Evolutionary conservation across 2,888 invertebrate genomes (phyloP).

Genomic region (Silvanus unidentatus): DNA sequence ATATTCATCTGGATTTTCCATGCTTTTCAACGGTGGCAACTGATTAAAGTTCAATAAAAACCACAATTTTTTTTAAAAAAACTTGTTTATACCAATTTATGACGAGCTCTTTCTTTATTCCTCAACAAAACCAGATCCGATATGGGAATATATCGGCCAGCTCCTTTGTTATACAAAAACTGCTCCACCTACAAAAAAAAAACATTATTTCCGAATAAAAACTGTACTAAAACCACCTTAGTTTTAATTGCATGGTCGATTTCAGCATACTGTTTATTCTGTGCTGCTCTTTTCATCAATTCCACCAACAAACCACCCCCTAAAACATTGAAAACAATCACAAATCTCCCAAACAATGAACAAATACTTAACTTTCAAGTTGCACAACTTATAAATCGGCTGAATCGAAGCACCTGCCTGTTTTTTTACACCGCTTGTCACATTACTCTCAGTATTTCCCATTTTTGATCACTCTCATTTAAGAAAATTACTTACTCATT

Average conservation of each 20-base stretch:
- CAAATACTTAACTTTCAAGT: conserved; percentile 68
- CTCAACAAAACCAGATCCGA: conserved; percentile 80
- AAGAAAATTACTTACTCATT: too few species aligned
- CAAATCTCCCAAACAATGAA: neutral
- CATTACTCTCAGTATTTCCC: conserved; percentile 85
- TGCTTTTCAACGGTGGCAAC: conserved; percentile 67
- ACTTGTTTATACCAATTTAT: conserved; percentile 60
- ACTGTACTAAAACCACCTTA: conserved; percentile 46
- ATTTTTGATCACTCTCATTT: too few species aligned
- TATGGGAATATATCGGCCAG: conserved; percentile 85
- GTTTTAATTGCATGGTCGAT: conserved; percentile 88
- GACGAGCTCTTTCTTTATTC: conserved; percentile 77
- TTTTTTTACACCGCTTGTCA: conserved; percentile 91
- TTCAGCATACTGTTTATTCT: conserved; percentile 85
- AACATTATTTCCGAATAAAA: conserved; percentile 2
- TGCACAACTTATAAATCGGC: conserved; percentile 80
- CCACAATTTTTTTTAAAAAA: conserved; percentile 4
- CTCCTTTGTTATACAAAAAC: conserved; percentile 89
- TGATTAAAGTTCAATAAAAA: conserved; percentile 44
- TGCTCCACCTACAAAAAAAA: conserved; percentile 61
- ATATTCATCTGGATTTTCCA: conserved; percentile 82
- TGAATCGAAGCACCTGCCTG: conserved; percentile 84
- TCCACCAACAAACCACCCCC: conserved; percentile 91
- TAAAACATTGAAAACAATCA: conserved; percentile 30
- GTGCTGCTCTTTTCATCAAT: conserved; percentile 85